Evolutionary conservation across 2,113 vertebrate genomes (phyloP).

Genomic region (Ctenomys sociabilis): DNA sequence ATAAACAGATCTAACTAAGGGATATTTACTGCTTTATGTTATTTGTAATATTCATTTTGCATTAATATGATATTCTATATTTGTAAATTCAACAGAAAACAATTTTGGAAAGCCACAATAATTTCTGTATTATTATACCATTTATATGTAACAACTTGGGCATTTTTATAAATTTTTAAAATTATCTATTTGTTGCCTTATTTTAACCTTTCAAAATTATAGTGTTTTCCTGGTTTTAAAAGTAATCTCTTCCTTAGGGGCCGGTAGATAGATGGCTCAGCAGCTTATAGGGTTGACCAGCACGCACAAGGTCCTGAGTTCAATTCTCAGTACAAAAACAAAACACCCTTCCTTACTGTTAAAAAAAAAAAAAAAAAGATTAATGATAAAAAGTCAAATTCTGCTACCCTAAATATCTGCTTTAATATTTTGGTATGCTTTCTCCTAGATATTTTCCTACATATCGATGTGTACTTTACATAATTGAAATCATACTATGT

Average conservation of each 20-base stretch:
- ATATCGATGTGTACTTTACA: conserved; percentile 29
- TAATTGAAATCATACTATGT: not conserved
- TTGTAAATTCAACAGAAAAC: conserved; percentile 58
- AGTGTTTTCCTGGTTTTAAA: conserved; percentile 37
- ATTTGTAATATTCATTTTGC: conserved; percentile 41
- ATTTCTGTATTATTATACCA: conserved; percentile 44
- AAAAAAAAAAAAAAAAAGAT: not conserved
- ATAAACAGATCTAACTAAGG: not conserved
- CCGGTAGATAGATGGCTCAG: too few relatives aligned
- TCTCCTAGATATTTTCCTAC: conserved; percentile 47
- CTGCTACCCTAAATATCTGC: not conserved
- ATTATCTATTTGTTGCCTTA: conserved; percentile 42
- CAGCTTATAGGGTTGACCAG: too few relatives aligned
- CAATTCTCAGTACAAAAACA: too few relatives aligned
- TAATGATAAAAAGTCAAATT: conserved; percentile 35
- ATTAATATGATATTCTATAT: conserved; percentile 16
- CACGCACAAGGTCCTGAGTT: too few relatives aligned
- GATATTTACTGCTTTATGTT: not conserved
- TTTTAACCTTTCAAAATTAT: conserved; percentile 40
- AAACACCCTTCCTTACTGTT: not conserved
- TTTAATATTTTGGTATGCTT: conserved; percentile 58
- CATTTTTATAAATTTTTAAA: conserved; percentile 30
- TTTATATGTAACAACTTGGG: conserved; percentile 37
- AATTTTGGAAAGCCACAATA: conserved; percentile 26
- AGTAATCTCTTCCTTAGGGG: not conserved